These are phyloP conservation scores for Sinella curviseta DNA, from an alignment of 1,140 invertebrate genomes.

Conservation along the genomic window DNA sequence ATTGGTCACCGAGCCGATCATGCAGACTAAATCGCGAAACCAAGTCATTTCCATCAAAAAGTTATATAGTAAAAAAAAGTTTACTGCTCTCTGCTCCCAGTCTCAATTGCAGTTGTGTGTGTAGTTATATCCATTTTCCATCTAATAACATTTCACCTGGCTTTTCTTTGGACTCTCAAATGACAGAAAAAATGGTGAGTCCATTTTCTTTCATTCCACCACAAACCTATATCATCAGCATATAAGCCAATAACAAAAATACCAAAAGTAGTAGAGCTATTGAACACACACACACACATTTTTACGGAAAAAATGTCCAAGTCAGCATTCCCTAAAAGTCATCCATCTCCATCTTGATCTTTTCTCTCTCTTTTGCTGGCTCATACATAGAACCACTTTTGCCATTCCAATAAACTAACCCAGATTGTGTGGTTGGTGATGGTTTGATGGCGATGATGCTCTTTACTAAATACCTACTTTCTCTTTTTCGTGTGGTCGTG, in stretches of 20 bases:
- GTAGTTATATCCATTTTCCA: not conserved
- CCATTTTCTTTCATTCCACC: not conserved
- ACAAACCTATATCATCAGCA: not conserved
- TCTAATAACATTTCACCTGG: not conserved
- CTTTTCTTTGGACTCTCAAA: not conserved
- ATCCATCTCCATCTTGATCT: conserved; percentile 22
- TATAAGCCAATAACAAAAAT: too few relatives aligned
- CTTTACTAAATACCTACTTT: not conserved
- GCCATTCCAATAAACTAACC: not conserved
- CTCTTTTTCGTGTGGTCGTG: not conserved
- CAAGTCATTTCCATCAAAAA: not conserved
- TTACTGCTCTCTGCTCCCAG: too few relatives aligned
- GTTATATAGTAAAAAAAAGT: not conserved
- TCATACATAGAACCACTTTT: not conserved
- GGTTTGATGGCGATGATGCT: not conserved
- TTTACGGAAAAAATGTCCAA: conserved; percentile 8
- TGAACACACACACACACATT: not conserved
- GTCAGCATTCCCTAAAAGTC: not conserved
- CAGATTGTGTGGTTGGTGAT: not conserved
- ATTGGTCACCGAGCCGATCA: not conserved
- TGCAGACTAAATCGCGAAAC: not conserved
- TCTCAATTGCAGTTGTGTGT: too few relatives aligned
- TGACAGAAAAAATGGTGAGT: not conserved
- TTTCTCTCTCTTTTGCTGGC: not conserved
- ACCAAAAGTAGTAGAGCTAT: not conserved